A percentile compares a stretch with the other conserved stretches of the same genome.
These are phyloP conservation scores for Crocodylus rhombifer DNA, from an alignment of 2,797 vertebrate genomes.

Conservation along the genomic window DNA sequence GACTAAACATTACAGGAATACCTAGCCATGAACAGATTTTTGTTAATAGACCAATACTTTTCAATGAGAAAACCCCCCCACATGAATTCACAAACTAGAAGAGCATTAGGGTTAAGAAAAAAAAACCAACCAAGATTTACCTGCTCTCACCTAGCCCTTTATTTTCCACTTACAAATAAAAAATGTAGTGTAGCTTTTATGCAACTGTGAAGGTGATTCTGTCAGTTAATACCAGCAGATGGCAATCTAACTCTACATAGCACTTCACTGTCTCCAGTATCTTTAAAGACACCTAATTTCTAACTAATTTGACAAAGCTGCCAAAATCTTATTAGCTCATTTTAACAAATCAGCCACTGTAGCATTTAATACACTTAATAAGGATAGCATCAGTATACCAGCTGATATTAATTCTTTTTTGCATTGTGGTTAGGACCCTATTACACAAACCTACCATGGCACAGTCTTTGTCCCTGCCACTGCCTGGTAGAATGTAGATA, in stretches of 20 bases:
- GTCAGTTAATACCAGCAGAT: constrained; percentile 23
- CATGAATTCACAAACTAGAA: not conserved
- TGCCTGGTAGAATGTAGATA: not conserved
- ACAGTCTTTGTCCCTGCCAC: too few relatives aligned
- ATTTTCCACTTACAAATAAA: fast-evolving
- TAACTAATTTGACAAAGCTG: not conserved
- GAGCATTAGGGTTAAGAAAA: not conserved
- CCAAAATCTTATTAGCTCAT: fast-evolving
- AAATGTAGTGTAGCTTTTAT: too few relatives aligned
- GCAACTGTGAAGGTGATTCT: not conserved
- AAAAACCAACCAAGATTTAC: not conserved
- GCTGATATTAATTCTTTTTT: not conserved
- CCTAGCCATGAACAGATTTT: not conserved
- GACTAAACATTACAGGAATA: not conserved
- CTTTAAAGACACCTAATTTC: fast-evolving
- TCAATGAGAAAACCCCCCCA: not conserved
- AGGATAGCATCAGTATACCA: fast-evolving
- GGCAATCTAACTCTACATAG: constrained; percentile 36
- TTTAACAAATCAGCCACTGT: not conserved
- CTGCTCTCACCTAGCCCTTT: fast-evolving
- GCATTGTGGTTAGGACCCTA: not conserved
- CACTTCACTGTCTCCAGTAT: not conserved
- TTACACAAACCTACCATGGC: not conserved
- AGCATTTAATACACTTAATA: too few relatives aligned
- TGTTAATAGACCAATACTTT: not conserved